phyloP scores from a whole-genome alignment of 2,888 invertebrate species.

The Plusia festucae region DNA sequence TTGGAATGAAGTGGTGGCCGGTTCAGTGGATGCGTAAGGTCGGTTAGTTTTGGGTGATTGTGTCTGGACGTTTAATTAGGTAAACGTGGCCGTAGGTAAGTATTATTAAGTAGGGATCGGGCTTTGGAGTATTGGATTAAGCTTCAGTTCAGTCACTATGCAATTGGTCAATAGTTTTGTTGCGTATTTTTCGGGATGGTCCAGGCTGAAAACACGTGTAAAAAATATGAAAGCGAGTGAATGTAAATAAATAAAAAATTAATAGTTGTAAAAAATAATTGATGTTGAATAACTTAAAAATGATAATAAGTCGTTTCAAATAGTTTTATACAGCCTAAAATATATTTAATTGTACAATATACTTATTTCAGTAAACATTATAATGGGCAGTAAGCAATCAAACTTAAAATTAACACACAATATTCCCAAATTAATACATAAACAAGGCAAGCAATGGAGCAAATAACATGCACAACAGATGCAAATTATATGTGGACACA shows the following conservation, averaged over 20 bases:
- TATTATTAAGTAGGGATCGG: neutral
- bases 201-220: too few species aligned
- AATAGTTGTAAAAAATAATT: too few species aligned
- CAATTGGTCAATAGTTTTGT: too few species aligned
- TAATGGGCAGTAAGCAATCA: constrained; percentile 6
- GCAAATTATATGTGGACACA: constrained; percentile 56
- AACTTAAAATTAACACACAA: constrained; percentile 3
- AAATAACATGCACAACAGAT: constrained; percentile 42
- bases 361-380: too few species aligned
- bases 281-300: too few species aligned
- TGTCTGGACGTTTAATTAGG: constrained; percentile 35
- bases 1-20: constrained; percentile 31
- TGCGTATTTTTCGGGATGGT: too few species aligned
- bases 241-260: too few species aligned
- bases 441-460: constrained; percentile 25
- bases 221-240: too few species aligned
- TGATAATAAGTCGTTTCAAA: too few species aligned
- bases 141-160: neutral
- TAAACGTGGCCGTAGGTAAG: neutral
- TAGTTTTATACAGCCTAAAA: too few species aligned
- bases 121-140: neutral
- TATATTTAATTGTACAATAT: too few species aligned
- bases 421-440: constrained; percentile 11
- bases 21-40: constrained; percentile 29
- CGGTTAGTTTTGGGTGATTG: constrained; percentile 41